Evolutionary conservation across 2,113 vertebrate species (phyloP), one percentile per base, ranked within the genome.

Genomic region (Phylloscopus trochilus): DNA sequence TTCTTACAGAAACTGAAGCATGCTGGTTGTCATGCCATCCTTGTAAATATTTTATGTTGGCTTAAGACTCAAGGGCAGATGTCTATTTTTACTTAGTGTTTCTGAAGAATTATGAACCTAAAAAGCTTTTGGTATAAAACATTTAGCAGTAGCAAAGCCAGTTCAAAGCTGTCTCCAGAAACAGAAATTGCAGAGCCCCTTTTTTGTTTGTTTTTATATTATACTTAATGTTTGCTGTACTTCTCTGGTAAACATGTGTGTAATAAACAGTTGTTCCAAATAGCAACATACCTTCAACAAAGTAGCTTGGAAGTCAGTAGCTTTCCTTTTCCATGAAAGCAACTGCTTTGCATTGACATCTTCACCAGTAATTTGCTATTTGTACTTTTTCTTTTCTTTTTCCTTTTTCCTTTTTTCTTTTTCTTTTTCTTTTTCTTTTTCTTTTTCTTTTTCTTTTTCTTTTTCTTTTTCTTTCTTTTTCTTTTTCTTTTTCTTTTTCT

Each of bases 31-130:
- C 92, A 87, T 97, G 92, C 95, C 94, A 96, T 95, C 95, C 96
- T 96, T 97, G 96, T 97, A 98, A 98, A 98, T 98, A 98, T 98
- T 98, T 98, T 97, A 95, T 96, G 92, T 97, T 97, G 93, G 70
- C 83, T 93, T 97, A 96, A 95, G 91, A 88, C 95, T 97, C 96
- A 96, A 96, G 93, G 96, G 89, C 97, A 97, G 94, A 47, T 9
- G 0, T 95, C 91, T 96, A 89, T 95, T 97, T 97, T 97, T 96
- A 97, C 53, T 92, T 89, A 59, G 75, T 82, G 85, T 95, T 97
- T 95, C 35, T 80, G 80, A 96, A 91, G 78, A 96, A 94, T 70
- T 92, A 51, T 51, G 74, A 91, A 52, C 47, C 76, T 95, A 88
- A 97, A 97, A 97, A 97, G 86, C 59, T 87, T 92, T 69, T 76